Percentiles rank a stretch among this genome's conserved stretches.
Evolutionary conservation across 2,113 vertebrate species (phyloP).

Genomic region (Calonectris borealis): DNA sequence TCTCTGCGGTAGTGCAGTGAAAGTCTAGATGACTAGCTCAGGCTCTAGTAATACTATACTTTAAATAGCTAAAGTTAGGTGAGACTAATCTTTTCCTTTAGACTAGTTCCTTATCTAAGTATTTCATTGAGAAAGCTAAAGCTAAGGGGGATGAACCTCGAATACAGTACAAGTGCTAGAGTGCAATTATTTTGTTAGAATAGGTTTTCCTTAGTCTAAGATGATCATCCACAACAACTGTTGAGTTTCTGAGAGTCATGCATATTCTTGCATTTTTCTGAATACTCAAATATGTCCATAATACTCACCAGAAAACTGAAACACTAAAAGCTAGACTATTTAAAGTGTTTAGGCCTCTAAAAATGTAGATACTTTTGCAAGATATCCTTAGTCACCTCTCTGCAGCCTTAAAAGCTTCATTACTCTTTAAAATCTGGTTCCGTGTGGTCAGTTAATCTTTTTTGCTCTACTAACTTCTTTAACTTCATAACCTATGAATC

Average conservation of each 20-base stretch:
- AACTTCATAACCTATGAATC: neutral
- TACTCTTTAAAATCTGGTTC: neutral
- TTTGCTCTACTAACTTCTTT: neutral
- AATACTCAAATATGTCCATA: neutral
- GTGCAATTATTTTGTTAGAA: neutral
- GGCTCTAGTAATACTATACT: neutral
- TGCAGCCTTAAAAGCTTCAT: neutral
- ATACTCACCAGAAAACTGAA: neutral
- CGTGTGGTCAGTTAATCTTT: neutral
- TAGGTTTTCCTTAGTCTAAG: neutral
- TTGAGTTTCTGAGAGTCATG: neutral
- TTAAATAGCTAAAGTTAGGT: neutral
- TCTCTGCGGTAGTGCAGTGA: neutral
- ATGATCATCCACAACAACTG: accelerated
- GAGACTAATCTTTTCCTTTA: neutral
- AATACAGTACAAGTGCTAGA: neutral
- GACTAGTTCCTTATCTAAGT: neutral
- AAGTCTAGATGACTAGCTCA: neutral
- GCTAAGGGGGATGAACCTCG: neutral
- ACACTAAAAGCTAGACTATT: neutral
- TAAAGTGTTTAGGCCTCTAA: neutral
- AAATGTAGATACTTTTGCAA: neutral
- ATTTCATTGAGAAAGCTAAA: neutral
- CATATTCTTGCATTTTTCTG: neutral
- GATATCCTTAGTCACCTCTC: neutral